Percentiles rank a stretch among this genome's conserved stretches.
These are phyloP conservation scores for Ganaspis brasiliensis DNA, from an alignment of 2,888 invertebrate genomes.

Conservation along the genomic window DNA sequence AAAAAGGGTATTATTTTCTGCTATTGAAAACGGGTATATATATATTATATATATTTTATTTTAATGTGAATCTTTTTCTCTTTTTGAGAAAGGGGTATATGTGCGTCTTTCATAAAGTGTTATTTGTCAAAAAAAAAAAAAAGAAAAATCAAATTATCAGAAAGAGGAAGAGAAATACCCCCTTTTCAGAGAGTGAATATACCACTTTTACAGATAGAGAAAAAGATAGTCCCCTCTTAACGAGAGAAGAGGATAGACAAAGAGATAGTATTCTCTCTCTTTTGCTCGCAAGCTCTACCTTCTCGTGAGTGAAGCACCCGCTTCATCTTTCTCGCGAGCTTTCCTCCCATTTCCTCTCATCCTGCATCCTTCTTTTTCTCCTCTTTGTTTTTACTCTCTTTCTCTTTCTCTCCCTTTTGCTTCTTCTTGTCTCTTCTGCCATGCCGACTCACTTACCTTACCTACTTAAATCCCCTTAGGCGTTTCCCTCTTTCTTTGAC, in stretches of 20 bases:
- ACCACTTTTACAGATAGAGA: background rate
- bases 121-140: no score
- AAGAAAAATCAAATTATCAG: background rate
- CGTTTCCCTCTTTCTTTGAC: slow-evolving; percentile 25
- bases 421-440: background rate
- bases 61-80: no score
- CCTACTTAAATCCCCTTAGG: slow-evolving; percentile 14
- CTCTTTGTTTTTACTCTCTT: slow-evolving; percentile 36
- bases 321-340: slow-evolving; percentile 1
- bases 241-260: background rate
- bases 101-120: no score
- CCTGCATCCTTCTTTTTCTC: slow-evolving; percentile 4
- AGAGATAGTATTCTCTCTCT: no score
- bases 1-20: no score
- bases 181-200: background rate
- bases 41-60: no score
- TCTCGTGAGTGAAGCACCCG: background rate
- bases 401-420: background rate
- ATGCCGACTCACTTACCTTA: slow-evolving; percentile 9
- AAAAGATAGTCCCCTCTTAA: background rate
- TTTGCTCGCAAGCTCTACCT: no score
- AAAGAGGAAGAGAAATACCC: background rate
- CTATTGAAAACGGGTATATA: no score
- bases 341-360: slow-evolving; percentile 7
- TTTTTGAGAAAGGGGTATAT: background rate